These are phyloP conservation scores for Luidia sarsii DNA, from an alignment of 53 echinoderm and acorn worm genomes.

Conservation along the genomic window DNA sequence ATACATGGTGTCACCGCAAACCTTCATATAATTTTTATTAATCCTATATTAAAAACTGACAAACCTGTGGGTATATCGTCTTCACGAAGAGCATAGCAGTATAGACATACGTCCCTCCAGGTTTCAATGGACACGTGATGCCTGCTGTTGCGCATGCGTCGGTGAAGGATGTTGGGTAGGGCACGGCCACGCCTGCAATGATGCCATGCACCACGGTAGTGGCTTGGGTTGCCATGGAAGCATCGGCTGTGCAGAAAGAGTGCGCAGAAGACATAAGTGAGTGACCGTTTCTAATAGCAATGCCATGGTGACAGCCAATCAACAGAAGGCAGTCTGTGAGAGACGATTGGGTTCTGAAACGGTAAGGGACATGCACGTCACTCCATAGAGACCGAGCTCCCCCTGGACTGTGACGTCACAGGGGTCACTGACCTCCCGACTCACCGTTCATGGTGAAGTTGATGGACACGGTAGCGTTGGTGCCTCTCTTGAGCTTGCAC, in stretches of 20 bases:
- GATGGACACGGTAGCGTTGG: background rate
- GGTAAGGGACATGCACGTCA: too few species aligned
- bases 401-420: too few species aligned
- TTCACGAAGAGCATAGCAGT: conserved; percentile 3
- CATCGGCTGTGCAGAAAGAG: background rate
- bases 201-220: conserved; percentile 39
- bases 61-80: conserved; percentile 4
- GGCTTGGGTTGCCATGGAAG: background rate
- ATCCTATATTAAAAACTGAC: background rate
- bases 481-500: conserved; percentile 37
- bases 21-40: background rate
- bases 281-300: background rate
- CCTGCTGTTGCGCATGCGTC: conserved; percentile 46
- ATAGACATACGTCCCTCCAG: background rate
- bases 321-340: too few species aligned
- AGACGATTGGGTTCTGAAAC: too few species aligned
- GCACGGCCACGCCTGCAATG: conserved; percentile 7
- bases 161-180: conserved; percentile 15
- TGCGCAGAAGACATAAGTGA: background rate
- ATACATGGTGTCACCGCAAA: too few species aligned
- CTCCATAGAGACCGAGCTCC: too few species aligned
- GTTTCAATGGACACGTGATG: conserved; percentile 17
- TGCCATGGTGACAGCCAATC: background rate
- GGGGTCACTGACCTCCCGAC: too few species aligned
- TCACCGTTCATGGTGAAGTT: conserved; percentile 24